phyloP scores from a whole-genome alignment of 92 coral and sea anemone species.

The Siderastrea siderea region DNA sequence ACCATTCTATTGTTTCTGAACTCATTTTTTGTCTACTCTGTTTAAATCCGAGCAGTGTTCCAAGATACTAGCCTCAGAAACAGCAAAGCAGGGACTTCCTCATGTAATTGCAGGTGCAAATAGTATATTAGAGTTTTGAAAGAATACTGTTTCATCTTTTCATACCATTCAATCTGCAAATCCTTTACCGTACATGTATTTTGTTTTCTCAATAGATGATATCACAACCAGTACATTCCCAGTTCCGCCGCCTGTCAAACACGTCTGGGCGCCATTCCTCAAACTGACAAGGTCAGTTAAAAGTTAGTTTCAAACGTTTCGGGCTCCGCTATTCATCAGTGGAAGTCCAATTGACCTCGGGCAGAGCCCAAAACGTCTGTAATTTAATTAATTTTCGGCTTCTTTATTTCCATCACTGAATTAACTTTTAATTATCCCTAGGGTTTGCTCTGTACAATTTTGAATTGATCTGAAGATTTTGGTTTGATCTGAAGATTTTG shows the following conservation, averaged over 20 bases:
- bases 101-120: conserved; percentile 75
- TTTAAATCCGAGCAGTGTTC: conserved; percentile 66
- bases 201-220: conserved; percentile 57
- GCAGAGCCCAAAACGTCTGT: too few relatives aligned
- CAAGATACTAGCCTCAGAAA: conserved; percentile 80
- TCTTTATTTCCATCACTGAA: too few relatives aligned
- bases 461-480: too few relatives aligned
- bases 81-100: conserved; percentile 69
- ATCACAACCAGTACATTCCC: conserved; percentile 91
- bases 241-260: conserved; percentile 90
- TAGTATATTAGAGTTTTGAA: neutral
- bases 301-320: neutral
- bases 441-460: too few relatives aligned
- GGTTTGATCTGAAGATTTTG: neutral
- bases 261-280: conserved; percentile 80
- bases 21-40: neutral
- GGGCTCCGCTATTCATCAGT: neutral
- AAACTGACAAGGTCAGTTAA: conserved; percentile 82
- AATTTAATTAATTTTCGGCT: too few relatives aligned
- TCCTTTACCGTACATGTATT: neutral
- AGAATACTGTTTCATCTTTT: neutral
- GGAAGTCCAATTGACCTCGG: neutral
- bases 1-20: too few relatives aligned
- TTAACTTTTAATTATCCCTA: too few relatives aligned
- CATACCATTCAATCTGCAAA: neutral